A percentile compares a stretch with the other conserved stretches of the same genome.
Conservation (phyloP, 2,113 vertebrate species). For the Gopherus flavomarginatus region DNA sequence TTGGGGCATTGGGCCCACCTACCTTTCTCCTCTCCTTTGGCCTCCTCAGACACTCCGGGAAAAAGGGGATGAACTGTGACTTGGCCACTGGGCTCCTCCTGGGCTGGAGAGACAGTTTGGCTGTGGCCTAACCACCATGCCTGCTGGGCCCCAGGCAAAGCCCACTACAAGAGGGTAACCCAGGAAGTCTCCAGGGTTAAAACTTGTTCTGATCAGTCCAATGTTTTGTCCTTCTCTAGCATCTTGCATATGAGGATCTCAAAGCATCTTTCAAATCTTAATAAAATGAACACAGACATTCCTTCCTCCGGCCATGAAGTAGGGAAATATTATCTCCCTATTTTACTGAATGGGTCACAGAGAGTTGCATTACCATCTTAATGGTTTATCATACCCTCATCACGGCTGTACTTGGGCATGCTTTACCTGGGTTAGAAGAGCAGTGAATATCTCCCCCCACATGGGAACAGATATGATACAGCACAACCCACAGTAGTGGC, state of each 20-base stretch:
- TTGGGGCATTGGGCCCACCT: neutral
- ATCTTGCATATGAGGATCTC: neutral
- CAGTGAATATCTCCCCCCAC: conserved; percentile 12
- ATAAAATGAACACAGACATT: conserved; percentile 12
- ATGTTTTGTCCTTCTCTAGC: conserved; percentile 26
- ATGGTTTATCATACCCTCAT: conserved; percentile 46
- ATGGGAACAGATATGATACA: neutral
- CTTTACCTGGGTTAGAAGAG: conserved; percentile 26
- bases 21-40: neutral
- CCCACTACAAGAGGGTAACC: neutral
- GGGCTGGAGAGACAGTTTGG: neutral
- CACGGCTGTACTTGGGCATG: conserved; percentile 29
- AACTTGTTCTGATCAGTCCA: neutral
- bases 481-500: neutral
- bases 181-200: neutral
- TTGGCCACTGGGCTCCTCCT: neutral
- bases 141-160: neutral
- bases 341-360: conserved; percentile 25
- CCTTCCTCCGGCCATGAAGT: neutral
- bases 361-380: conserved; percentile 50
- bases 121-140: neutral
- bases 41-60: neutral
- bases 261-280: conserved; percentile 14
- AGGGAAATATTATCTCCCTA: conserved; percentile 46
- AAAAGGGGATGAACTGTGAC: neutral